Conservation (phyloP, 2,888 invertebrate species). For the Hirudinaria manillensis region DNA sequence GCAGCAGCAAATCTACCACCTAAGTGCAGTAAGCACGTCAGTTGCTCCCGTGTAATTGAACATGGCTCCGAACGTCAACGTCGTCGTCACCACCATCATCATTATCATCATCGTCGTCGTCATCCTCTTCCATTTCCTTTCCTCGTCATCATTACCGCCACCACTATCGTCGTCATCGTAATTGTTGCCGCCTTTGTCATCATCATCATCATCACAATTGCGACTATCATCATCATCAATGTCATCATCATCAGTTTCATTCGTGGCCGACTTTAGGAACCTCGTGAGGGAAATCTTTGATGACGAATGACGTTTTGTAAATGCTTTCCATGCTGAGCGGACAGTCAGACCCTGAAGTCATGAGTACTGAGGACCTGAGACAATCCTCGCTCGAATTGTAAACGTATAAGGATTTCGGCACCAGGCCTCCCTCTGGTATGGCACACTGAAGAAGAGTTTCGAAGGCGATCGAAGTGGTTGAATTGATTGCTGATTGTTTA, state of each 20-base stretch:
- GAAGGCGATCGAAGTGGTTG: background rate
- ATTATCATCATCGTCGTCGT: background rate
- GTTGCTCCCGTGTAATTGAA: too few relatives aligned
- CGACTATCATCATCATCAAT: background rate
- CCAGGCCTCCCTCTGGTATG: constrained; percentile 77
- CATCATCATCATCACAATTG: background rate
- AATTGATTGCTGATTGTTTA: too few relatives aligned
- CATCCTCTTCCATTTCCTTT: background rate
- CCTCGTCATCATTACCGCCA: too few relatives aligned
- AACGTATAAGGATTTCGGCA: constrained; percentile 67
- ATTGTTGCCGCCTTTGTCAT: background rate
- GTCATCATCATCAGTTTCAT: too few relatives aligned
- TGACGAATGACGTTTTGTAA: constrained; percentile 54
- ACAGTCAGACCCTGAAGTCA: constrained; percentile 35
- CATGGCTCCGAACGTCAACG: constrained; percentile 2
- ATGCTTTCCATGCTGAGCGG: constrained; percentile 48
- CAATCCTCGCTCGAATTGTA: constrained; percentile 44
- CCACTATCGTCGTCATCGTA: too few relatives aligned
- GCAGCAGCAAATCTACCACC: background rate
- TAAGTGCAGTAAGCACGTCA: too few relatives aligned
- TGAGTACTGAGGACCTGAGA: constrained; percentile 48
- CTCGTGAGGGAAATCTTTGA: constrained; percentile 56
- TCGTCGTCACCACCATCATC: background rate
- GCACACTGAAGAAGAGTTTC: constrained; percentile 61
- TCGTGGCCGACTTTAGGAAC: constrained; percentile 39